Percentiles rank a stretch among this genome's conserved stretches.
These are phyloP conservation scores for Mellilla xanthometata DNA, from an alignment of 2,888 invertebrate species.

Conservation along the genomic window DNA sequence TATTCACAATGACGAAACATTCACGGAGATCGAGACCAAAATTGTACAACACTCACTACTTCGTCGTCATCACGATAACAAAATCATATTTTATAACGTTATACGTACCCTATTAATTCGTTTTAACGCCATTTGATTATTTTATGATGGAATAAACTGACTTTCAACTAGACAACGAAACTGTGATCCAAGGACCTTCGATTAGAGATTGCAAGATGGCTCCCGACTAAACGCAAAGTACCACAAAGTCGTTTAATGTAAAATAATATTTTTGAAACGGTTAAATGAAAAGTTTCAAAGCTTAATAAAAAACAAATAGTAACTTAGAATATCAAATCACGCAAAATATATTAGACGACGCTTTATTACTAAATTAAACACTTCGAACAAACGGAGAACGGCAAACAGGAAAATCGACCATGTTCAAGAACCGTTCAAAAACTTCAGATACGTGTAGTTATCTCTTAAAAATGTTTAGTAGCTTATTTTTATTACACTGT, in stretches of 20 bases:
- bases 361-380: slow-evolving; percentile 69
- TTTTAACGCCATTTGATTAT: slow-evolving; percentile 96
- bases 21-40: slow-evolving; percentile 73
- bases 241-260: slow-evolving; percentile 85
- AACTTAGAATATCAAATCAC: slow-evolving; percentile 74
- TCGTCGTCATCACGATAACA: slow-evolving; percentile 44
- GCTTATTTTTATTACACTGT: neutral
- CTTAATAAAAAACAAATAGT: slow-evolving; percentile 72
- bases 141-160: slow-evolving; percentile 88
- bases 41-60: slow-evolving; percentile 66
- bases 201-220: slow-evolving; percentile 94
- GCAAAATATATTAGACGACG: slow-evolving; percentile 65
- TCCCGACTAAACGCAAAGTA: slow-evolving; percentile 90
- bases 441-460: slow-evolving; percentile 27
- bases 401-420: slow-evolving; percentile 82
- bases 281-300: slow-evolving; percentile 59
- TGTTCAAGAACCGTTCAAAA: slow-evolving; percentile 68
- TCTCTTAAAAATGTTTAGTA: neutral
- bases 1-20: slow-evolving; percentile 86
- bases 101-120: slow-evolving; percentile 97
- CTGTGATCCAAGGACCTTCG: slow-evolving; percentile 92
- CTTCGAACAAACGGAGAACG: slow-evolving; percentile 74
- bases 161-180: slow-evolving; percentile 91
- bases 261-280: slow-evolving; percentile 53
- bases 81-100: slow-evolving; percentile 51